Base-by-base conservation (phyloP, 2,113 vertebrate species). In the Sander vitreus region DNA sequence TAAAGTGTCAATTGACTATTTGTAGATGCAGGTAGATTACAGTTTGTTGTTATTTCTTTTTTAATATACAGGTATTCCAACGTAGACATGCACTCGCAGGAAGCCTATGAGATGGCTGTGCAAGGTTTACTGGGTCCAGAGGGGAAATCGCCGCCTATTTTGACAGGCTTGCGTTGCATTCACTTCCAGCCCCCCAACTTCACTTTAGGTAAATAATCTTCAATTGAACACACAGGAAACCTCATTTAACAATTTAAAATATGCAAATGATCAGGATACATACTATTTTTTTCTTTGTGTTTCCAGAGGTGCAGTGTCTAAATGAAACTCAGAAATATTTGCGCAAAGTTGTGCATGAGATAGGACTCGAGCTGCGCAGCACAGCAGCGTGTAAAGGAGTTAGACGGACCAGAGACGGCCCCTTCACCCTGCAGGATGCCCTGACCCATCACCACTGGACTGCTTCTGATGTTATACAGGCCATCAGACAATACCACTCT, bases 271-370 rank as follows among this genome's bases (percentile, higher is more conserved):
- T 43, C 43, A 27, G 45, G 14, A 59, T 39, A 27, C 50, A 23
- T 3, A 6, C 14, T 18, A 11, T 51, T 48, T 54, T 13, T 30
- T 21, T 74, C 13, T 51, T 6, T 81, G 27, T 58, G 25, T 54
- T 53, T 73, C 13, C 90, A 99, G 98, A 98, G 95, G 93, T 98
- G 65, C 97, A 96, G 16, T 99, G 97, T 78, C 36, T 99, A 81
- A 97, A 99, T 0, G 98, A 99, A 94, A 99, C 97, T 0, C 97
- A 97, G 93, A 95, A 95, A 88, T 97, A 97, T 86, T 93, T 99
- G 15, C 83, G 97, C 5, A 98, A 93, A 88, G 45, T 98, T 19
- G 93, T 99, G 45, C 98, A 99, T 0, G 98, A 99, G 85, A 95
- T 99, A 0, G 98, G 98, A 3, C 91, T 99, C 67, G 97, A 99